Evolutionary conservation across 2,113 vertebrate genomes (phyloP), one percentile per base, ranked within the genome.

Genomic region (Pterocles orientalis): DNA sequence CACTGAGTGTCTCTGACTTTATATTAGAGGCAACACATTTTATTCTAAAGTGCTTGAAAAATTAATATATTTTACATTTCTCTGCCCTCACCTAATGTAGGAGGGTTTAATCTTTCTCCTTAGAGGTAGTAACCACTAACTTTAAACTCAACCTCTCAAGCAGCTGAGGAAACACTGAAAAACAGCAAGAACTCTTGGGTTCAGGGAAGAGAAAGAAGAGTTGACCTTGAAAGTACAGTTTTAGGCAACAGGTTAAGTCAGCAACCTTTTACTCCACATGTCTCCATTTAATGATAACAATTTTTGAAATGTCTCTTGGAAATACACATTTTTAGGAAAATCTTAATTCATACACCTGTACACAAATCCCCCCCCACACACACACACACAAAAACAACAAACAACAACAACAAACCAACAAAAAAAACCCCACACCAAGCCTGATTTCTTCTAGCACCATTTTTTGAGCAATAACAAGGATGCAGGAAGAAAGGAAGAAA

Each of bases 391-490:
- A 36, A 15, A 66, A 56, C 43, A 56, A 51, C 19, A 9, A 10
- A 7, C 0, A n/a, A 23, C 20, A 24, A 60, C n/a, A 53, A 17
- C 4, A 15, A 15, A 10, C 3, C 14, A 9, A 20, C 31, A 25
- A n/a, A 51, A 23, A 28, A 29, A 26, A 29, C 17, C 20, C 3
- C 25, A 66, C 14, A 31, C 12, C 16, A 71, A 64, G 14, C 19
- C 18, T 29, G 25, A 61, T 73, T 83, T 50, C 33, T 70, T 78
- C 41, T 47, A 62, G 33, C 16, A 64, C 24, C 7, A 23, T 14
- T 61, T 88, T 78, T 51, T 64, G 45, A 76, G 20, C 23, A 39
- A 45, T 43, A 68, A 28, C 9, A 77, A 79, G 45, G n/a, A 41
- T 29, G 12, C 6, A 51, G 20, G 33, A 71, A 64, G 18, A 54